Evolutionary conservation across 2,113 vertebrate species (phyloP), one percentile per base, ranked within the genome.

Genomic region (Ochotona princeps): DNA sequence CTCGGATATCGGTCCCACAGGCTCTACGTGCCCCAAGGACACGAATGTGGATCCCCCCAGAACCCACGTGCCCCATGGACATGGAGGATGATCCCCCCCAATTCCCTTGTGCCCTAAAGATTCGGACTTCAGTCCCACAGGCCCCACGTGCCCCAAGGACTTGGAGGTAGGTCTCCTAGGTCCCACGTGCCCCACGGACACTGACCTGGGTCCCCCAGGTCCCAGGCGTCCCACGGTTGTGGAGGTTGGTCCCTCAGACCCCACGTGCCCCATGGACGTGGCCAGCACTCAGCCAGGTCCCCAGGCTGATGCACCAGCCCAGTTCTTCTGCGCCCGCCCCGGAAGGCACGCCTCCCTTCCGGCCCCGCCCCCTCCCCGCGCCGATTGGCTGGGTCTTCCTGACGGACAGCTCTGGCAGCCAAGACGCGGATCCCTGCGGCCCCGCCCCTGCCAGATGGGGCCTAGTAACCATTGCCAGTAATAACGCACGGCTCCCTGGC

Each of bases 381-480:
- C 23, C 23, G 83, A 11, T 57, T 57, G 54, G 54, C 54, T 17
- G 54, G 54, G 54, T 17, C 44, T 61, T 21, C 4, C 23, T 47
- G 81, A 90, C 38, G 1, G 81, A 47, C 94, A 79, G 8, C 2
- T 4, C 0, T 0, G 0, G 0, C 0, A 49, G 5, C 89, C 96
- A 95, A 83, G 96, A 20, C 57, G 0, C 12, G 4, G n/a, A n/a
- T n/a, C n/a, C n/a, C 44, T 15, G 3, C 8, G 8, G 1, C 0
- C 4, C 66, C 32, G 38, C 80, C 94, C 66, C 4, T 30, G 15
- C 7, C 26, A 72, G 93, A 82, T 96, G 80, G 95, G 92, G 63
- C 94, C 72, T 96, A 92, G 95, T 94, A 96, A 96, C 96, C 78
- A 96, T 97, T 97, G 94, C 95, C 54, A 94, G 83, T 93, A 88